Base-by-base conservation (phyloP, 2,113 vertebrate species). In the Coptodon bakossiorum region DNA sequence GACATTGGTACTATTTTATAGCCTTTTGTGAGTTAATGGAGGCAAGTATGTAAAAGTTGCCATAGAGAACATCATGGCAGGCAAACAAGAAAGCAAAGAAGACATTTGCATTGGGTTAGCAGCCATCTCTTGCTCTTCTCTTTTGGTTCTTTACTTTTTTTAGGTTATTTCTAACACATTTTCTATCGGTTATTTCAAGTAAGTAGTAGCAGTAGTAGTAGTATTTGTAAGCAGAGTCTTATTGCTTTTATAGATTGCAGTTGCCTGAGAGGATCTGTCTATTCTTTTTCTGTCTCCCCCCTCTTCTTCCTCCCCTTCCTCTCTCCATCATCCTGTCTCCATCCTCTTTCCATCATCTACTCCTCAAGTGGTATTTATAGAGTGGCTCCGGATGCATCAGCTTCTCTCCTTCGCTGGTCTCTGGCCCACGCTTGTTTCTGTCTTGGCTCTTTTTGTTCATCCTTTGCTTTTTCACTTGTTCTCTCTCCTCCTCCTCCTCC, bases 291-390 rank as follows among this genome's bases (percentile, higher is more conserved):
- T 34, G 24, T 43, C 84, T 38, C 24, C 68, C 29, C 48, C 34
- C 50, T 34, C 71, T 61, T 63, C n/a, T 83, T 79, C 53, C 57
- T 81, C 68, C 80, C 45, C 63, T 59, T 87, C 61, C 86, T 83
- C 88, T 93, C 86, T 86, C 86, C 86, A 89, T 90, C 87, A 86
- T 81, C 57, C 82, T 88, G 82, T 89, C 92, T 89, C 85, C 92
- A 83, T 86, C 90, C 80, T 86, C 88, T 90, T 81, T 91, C 85
- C 84, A 89, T 92, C 91, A 91, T 90, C 87, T 79, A 43, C 56
- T 89, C 89, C 82, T 86, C 87, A 76, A 86, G 88, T 85, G 84
- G 81, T 96, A 95, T 96, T 95, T 94, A 93, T 94, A 95, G 94
- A 92, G 85, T 22, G 66, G 80, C 91, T 93, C 90, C 85, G 85